These are phyloP conservation scores for Bembecia ichneumoniformis DNA, from an alignment of 2,888 invertebrate species.

Conservation along the genomic window DNA sequence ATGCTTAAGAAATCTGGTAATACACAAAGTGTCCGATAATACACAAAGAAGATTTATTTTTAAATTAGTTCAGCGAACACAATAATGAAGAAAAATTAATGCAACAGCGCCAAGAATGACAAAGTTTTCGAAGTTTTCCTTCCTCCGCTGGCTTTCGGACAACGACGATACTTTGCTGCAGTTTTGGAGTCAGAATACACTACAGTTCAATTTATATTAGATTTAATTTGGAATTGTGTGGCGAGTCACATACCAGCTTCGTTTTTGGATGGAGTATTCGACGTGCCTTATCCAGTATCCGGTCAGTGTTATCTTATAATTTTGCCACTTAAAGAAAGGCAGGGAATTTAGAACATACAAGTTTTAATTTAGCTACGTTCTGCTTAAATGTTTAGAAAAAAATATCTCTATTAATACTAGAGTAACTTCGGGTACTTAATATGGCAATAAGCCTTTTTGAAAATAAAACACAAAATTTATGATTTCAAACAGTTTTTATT, in stretches of 20 bases:
- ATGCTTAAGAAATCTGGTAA: too few species aligned
- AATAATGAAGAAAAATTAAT: too few species aligned
- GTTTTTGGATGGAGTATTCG: slow-evolving; percentile 37
- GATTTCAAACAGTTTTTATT: too few species aligned
- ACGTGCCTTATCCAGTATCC: slow-evolving; percentile 35
- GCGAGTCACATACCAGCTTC: slow-evolving; percentile 35
- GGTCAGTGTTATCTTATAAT: slow-evolving; percentile 21
- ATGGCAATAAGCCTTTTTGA: too few species aligned
- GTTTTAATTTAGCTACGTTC: neutral
- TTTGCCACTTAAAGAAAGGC: too few species aligned
- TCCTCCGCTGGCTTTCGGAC: slow-evolving; percentile 38
- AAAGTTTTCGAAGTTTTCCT: slow-evolving; percentile 34
- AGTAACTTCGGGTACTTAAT: too few species aligned
- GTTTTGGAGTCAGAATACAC: slow-evolving; percentile 26
- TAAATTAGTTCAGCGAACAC: too few species aligned
- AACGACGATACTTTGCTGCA: slow-evolving; percentile 43
- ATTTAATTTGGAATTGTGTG: slow-evolving; percentile 39
- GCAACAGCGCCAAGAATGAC: slow-evolving; percentile 39
- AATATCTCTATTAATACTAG: too few species aligned
- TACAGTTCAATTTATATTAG: slow-evolving; percentile 19
- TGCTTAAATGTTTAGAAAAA: neutral
- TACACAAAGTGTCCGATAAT: too few species aligned
- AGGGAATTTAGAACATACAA: too few species aligned
- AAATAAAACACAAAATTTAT: too few species aligned
- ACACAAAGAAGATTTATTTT: too few species aligned